Evolutionary conservation across 2,888 invertebrate species (phyloP), one percentile per base, ranked within the genome.

Genomic region (Drosophila villosipedis): DNA sequence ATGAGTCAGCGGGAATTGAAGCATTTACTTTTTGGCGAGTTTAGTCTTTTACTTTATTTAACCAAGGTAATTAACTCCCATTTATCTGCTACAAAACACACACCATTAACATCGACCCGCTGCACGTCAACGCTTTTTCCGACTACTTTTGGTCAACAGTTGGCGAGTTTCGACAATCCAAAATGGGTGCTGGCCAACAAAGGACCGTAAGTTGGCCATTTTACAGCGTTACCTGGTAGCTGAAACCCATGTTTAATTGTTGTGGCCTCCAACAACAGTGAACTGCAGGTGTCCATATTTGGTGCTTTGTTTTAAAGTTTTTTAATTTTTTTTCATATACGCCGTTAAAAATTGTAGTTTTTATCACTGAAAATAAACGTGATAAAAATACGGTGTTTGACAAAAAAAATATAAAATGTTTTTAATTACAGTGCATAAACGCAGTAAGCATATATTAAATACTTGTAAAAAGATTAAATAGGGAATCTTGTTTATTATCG

Each of bases 11-110:
- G 10, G 14, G 6, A 68, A 78, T 64, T 65, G 49, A 62, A 71
- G 59, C 58, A 62, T 31, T 49, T 49, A 43, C 43, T 70, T 49
- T 53, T 52, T 47, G 58, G 47, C 60, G 60, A 55, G 59, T 22
- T 50, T 14, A 33, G 61, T 25, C 9, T 55, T 55, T 52, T 19
- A 50, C 39, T 54, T 47, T 39, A 37, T 63, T 68, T 59, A 12
- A 33, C 31, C 30, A 52, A 62, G 62, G 39, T 79, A 79, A 78
- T 78, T 68, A 78, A 76, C 55, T 79, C 31, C 19, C 68, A 54
- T 19, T 72, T 53, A 65, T 58, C 64, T 62, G 39, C 39, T 31
- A 19, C 47, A 50, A 67, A 64, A 54, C 41, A 39, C 58, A 50
- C 31, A 35, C 39, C 59, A 59, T 76, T 73, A 77, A 54, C 47